Percentiles rank a stretch among this genome's conserved stretches.
Conservation (phyloP, 2,888 invertebrate genomes). For the Euplexia lucipara region DNA sequence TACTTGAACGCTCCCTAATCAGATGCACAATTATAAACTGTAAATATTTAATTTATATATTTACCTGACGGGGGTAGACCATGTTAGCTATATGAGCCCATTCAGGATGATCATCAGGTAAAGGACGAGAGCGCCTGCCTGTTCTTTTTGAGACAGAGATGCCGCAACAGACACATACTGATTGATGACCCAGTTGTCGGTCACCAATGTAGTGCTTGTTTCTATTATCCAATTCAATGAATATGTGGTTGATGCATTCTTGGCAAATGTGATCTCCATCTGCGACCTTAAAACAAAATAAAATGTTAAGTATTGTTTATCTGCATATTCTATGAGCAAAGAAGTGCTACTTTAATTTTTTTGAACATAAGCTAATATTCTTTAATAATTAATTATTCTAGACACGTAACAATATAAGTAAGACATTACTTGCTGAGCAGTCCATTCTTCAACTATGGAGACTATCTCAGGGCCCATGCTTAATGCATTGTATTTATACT, state of each 20-base stretch:
- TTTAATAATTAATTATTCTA: no score
- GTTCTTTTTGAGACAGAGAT: conserved; percentile 11
- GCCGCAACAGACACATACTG: conserved; percentile 11
- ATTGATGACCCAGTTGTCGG: conserved; percentile 16
- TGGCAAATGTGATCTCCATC: conserved; percentile 17
- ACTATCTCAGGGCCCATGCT: conserved; percentile 5
- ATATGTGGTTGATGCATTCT: conserved; percentile 9
- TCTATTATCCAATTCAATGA: neutral
- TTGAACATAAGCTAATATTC: neutral
- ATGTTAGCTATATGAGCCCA: conserved; percentile 12
- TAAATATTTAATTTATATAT: conserved; percentile 7
- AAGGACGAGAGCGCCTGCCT: conserved; percentile 3
- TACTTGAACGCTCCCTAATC: no score
- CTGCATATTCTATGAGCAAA: no score
- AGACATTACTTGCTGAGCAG: neutral
- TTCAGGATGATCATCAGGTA: conserved; percentile 5
- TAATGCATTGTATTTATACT: conserved; percentile 3
- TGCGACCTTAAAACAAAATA: conserved; percentile 1
- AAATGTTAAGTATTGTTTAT: neutral
- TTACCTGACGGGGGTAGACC: conserved; percentile 6
- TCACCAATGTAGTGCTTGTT: neutral
- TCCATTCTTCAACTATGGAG: conserved; percentile 4
- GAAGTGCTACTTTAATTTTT: neutral
- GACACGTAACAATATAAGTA: no score
- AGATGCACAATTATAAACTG: conserved; percentile 1